Evolutionary conservation across 2,888 invertebrate genomes (phyloP).

Genomic region (Omphaloscelis lunosa): DNA sequence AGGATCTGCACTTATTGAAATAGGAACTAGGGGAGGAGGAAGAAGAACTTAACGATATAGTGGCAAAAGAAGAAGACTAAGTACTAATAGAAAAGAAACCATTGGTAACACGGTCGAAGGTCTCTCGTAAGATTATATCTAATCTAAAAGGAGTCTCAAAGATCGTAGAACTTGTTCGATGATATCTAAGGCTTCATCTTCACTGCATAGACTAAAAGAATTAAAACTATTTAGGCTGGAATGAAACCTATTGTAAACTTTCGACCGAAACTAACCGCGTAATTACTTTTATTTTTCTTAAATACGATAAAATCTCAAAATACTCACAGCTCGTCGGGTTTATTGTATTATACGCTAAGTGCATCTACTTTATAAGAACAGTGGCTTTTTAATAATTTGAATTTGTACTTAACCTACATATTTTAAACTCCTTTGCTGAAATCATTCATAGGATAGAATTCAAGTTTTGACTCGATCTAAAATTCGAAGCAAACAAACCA

Average conservation of each 20-base stretch:
- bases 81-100: conserved; percentile 57
- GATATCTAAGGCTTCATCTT: conserved; percentile 80
- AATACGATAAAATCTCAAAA: conserved; percentile 91
- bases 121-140: conserved; percentile 74
- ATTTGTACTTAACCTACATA: conserved; percentile 90
- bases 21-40: conserved; percentile 85
- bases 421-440: conserved; percentile 82
- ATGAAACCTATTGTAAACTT: conserved; percentile 83
- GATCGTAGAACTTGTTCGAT: conserved; percentile 78
- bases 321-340: conserved; percentile 91
- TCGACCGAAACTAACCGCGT: conserved; percentile 84
- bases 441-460: conserved; percentile 78
- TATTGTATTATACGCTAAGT: conserved; percentile 90
- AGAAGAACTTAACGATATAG: conserved; percentile 67
- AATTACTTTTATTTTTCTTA: conserved; percentile 83
- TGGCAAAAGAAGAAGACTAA: conserved; percentile 37
- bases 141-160: conserved; percentile 75
- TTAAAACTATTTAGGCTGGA: conserved; percentile 88
- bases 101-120: conserved; percentile 69
- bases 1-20: conserved; percentile 76
- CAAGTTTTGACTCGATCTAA: conserved; percentile 75
- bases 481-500: conserved; percentile 68
- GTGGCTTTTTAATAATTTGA: conserved; percentile 90
- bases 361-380: conserved; percentile 91
- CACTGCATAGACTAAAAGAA: conserved; percentile 82